Evolutionary conservation across 1,140 invertebrate genomes (phyloP).

Genomic region (Littorina saxatilis): DNA sequence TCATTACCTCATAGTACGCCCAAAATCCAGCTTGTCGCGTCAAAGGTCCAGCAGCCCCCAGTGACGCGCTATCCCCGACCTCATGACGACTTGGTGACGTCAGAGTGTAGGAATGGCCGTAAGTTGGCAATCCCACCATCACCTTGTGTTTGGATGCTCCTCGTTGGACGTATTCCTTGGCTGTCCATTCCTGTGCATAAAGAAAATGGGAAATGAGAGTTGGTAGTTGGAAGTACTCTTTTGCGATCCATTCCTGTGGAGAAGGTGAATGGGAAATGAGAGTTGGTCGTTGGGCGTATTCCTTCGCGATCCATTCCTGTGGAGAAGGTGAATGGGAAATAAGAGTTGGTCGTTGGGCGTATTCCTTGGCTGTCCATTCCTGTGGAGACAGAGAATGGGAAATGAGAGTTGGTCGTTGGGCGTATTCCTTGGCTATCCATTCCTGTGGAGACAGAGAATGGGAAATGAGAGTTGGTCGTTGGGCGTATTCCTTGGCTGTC

Average conservation of each 20-base stretch:
- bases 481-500: too few relatives aligned
- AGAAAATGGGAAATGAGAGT: conserved; percentile 21
- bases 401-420: too few relatives aligned
- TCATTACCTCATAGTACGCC: conserved; percentile 58
- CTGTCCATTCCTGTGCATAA: conserved; percentile 40
- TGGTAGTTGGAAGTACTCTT: conserved; percentile 31
- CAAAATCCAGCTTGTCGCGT: conserved; percentile 76
- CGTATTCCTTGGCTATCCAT: too few relatives aligned
- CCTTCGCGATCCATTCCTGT: too few relatives aligned
- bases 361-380: too few relatives aligned
- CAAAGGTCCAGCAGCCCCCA: conserved; percentile 76
- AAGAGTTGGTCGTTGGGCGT: too few relatives aligned
- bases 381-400: too few relatives aligned
- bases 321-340: too few relatives aligned
- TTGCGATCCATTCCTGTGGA: conserved; percentile 36
- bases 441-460: too few relatives aligned
- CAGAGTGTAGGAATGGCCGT: conserved; percentile 50
- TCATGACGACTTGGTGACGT: conserved; percentile 19
- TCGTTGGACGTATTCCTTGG: conserved; percentile 41
- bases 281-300: too few relatives aligned
- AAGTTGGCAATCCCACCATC: conserved; percentile 91
- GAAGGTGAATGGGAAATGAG: conserved; percentile 29
- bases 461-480: too few relatives aligned
- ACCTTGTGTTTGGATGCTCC: conserved; percentile 97
- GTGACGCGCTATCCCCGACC: conserved; percentile 26